Percentiles rank a stretch among this genome's conserved stretches.
These are phyloP conservation scores for Equus przewalskii DNA, from an alignment of 2,113 vertebrate species.

Conservation along the genomic window DNA sequence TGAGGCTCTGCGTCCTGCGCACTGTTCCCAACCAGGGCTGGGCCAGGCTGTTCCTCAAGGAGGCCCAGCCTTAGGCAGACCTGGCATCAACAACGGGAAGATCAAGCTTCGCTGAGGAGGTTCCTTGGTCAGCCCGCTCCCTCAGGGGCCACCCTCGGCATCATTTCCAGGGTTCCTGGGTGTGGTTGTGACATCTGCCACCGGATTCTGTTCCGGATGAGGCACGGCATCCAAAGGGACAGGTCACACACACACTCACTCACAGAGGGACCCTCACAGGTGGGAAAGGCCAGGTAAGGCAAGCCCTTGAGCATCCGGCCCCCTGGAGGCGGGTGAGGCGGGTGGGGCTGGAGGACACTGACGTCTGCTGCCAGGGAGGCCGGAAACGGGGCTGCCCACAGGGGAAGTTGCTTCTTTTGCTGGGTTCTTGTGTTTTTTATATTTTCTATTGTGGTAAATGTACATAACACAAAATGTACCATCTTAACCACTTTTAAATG, in stretches of 20 bases:
- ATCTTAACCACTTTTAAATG: neutral
- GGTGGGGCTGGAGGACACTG: fast-evolving
- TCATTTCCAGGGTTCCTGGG: neutral
- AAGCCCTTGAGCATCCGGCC: neutral
- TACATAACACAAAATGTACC: neutral
- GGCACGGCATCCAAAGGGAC: neutral
- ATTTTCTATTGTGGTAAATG: neutral
- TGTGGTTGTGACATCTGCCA: neutral
- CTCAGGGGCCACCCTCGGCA: no score
- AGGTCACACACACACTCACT: neutral
- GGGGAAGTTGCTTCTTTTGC: neutral
- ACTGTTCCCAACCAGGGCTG: neutral
- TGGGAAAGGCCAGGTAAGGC: neutral
- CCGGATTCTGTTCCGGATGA: neutral
- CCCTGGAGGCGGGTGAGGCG: neutral
- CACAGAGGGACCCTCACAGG: neutral
- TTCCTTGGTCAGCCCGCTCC: neutral
- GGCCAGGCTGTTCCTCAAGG: neutral
- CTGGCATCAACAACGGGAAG: neutral
- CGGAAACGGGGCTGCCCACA: fast-evolving
- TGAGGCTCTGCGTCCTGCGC: neutral
- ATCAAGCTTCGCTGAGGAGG: neutral
- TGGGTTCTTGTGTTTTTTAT: neutral
- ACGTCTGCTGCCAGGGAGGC: neutral
- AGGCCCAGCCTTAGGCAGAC: neutral